These are phyloP conservation scores for Alces alces DNA, from an alignment of 2,113 vertebrate species.

Conservation along the genomic window DNA sequence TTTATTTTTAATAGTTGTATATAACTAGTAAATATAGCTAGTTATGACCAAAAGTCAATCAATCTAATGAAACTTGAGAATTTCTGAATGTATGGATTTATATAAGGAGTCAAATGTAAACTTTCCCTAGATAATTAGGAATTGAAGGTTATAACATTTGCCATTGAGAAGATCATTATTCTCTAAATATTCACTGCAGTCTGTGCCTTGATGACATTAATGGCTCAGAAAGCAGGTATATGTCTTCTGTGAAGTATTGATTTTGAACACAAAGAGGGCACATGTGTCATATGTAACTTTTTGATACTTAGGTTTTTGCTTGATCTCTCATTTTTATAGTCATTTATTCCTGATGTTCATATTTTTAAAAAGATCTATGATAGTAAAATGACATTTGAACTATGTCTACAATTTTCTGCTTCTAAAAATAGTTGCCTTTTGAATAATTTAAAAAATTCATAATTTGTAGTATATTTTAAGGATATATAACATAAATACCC, in stretches of 20 bases:
- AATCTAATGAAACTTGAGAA: slow-evolving; percentile 34
- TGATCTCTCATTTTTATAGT: neutral
- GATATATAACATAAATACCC: neutral
- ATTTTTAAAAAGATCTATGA: neutral
- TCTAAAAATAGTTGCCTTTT: neutral
- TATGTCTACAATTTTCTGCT: neutral
- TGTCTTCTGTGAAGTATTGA: neutral
- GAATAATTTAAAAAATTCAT: neutral
- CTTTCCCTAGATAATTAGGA: neutral
- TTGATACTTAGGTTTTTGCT: neutral
- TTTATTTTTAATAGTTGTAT: slow-evolving; percentile 20
- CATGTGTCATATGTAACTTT: neutral
- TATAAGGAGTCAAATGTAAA: slow-evolving; percentile 33
- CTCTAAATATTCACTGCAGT: neutral
- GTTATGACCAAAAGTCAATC: slow-evolving; percentile 12
- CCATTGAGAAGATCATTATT: slow-evolving; percentile 43
- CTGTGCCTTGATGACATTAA: neutral
- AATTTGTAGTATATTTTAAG: neutral
- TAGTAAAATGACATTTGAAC: neutral
- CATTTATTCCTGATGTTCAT: neutral
- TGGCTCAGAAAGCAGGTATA: slow-evolving; percentile 14
- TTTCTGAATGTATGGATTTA: slow-evolving; percentile 46
- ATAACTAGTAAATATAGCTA: neutral
- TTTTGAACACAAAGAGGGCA: neutral
- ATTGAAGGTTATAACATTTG: slow-evolving; percentile 40